Conservation (phyloP, 2,797 vertebrate species). For the Pagetopsis macropterus region DNA sequence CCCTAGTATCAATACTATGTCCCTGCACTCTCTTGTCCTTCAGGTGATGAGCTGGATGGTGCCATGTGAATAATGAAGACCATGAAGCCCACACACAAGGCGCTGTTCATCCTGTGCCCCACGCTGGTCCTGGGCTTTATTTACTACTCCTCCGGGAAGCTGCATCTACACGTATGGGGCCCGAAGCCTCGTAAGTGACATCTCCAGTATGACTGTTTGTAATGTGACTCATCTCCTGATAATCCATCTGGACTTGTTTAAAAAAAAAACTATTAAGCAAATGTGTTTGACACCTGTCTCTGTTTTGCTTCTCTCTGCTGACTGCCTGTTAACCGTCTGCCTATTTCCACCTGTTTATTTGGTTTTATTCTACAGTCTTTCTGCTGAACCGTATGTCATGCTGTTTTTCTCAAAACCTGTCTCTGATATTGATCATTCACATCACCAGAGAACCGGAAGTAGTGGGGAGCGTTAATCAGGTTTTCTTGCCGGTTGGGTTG, state of each 20-base stretch:
- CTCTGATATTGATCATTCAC: constrained; percentile 20
- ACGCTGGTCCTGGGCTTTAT: constrained; percentile 96
- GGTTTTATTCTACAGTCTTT: neutral
- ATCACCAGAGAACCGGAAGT: constrained; percentile 15
- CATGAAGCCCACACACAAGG: constrained; percentile 93
- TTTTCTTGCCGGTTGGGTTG: constrained; percentile 18
- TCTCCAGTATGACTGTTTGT: constrained; percentile 18
- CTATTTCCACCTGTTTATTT: constrained; percentile 27
- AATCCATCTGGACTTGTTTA: constrained; percentile 26
- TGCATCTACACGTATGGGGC: constrained; percentile 91
- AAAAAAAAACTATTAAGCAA: constrained; percentile 7
- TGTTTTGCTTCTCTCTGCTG: constrained; percentile 45
- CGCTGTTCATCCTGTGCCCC: constrained; percentile 95
- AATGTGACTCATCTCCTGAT: constrained; percentile 29
- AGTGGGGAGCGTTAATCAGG: constrained; percentile 31
- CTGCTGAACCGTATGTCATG: constrained; percentile 17
- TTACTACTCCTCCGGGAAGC: constrained; percentile 94
- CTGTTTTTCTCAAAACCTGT: constrained; percentile 16
- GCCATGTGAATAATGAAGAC: constrained; percentile 94
- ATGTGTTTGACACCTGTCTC: constrained; percentile 19
- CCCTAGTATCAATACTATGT: constrained; percentile 6
- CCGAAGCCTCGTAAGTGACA: constrained; percentile 93
- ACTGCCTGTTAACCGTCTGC: constrained; percentile 10
- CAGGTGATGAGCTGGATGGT: constrained; percentile 89
- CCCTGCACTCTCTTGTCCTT: constrained; percentile 10